These are phyloP conservation scores for Gymnoscopelus microlampas DNA, from an alignment of 2,797 vertebrate species.

Conservation along the genomic window DNA sequence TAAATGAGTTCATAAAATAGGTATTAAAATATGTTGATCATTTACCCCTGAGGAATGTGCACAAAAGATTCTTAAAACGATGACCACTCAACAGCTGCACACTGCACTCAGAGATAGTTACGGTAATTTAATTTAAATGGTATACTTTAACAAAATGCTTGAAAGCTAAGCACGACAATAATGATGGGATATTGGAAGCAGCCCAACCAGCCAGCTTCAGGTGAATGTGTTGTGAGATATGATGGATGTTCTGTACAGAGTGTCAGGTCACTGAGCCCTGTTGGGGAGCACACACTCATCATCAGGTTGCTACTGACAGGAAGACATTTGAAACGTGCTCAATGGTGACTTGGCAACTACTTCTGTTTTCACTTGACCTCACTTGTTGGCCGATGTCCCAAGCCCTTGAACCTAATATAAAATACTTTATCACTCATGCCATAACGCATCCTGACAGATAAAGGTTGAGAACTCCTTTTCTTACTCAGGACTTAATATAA, in stretches of 20 bases:
- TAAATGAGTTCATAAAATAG: background rate
- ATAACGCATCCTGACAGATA: constrained; percentile 12
- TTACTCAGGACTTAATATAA: background rate
- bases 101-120: background rate
- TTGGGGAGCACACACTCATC: constrained; percentile 22
- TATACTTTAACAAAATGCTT: background rate
- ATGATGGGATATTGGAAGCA: background rate
- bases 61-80: background rate
- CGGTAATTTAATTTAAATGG: no score
- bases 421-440: constrained; percentile 3
- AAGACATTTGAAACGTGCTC: constrained; percentile 32
- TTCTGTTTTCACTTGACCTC: constrained; percentile 26
- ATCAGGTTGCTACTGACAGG: constrained; percentile 27
- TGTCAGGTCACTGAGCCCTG: constrained; percentile 10
- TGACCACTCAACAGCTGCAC: background rate
- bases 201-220: background rate
- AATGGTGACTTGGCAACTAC: constrained; percentile 25
- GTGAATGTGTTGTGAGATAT: constrained; percentile 3
- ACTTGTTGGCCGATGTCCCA: constrained; percentile 14
- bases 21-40: background rate
- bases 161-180: background rate
- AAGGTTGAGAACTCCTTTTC: constrained; percentile 2
- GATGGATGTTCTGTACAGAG: constrained; percentile 1
- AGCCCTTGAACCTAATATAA: constrained; percentile 15
- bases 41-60: background rate